Conservation (phyloP, 2,113 vertebrate genomes). For the Morone chrysops region DNA sequence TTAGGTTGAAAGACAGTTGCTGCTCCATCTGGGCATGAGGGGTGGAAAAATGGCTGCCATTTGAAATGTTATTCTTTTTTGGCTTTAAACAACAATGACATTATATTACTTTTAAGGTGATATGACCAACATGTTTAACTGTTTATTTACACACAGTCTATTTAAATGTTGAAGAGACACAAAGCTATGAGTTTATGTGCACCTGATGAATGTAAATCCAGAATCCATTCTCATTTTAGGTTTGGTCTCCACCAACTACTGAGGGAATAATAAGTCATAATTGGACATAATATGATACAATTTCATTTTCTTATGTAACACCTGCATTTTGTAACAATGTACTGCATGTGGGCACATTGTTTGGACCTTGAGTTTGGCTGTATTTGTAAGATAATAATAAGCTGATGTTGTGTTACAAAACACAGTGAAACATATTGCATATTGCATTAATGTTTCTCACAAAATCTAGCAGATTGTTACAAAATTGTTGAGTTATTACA, state of each 20-base stretch:
- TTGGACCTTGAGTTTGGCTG: too few species aligned
- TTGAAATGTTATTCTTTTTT: background rate
- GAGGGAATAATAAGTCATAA: background rate
- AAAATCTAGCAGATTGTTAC: too few species aligned
- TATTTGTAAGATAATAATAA: too few species aligned
- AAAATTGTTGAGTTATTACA: too few species aligned
- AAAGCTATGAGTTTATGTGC: background rate
- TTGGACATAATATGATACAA: too few species aligned
- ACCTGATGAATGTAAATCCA: background rate
- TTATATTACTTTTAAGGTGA: background rate
- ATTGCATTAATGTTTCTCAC: too few species aligned
- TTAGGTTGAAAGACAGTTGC: constrained; percentile 7
- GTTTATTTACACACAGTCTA: too few species aligned
- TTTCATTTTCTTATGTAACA: too few species aligned
- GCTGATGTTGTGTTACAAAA: too few species aligned
- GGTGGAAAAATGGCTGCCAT: background rate
- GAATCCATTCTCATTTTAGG: background rate
- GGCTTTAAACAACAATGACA: background rate
- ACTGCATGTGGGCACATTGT: too few species aligned
- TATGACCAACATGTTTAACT: background rate
- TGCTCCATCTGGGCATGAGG: background rate
- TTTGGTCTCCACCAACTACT: background rate
- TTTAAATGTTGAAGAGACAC: background rate
- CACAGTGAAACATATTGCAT: too few species aligned
- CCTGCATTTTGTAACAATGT: too few species aligned